Evolutionary conservation across 2,888 invertebrate species (phyloP).

Genomic region (Drosophila antonietae): DNA sequence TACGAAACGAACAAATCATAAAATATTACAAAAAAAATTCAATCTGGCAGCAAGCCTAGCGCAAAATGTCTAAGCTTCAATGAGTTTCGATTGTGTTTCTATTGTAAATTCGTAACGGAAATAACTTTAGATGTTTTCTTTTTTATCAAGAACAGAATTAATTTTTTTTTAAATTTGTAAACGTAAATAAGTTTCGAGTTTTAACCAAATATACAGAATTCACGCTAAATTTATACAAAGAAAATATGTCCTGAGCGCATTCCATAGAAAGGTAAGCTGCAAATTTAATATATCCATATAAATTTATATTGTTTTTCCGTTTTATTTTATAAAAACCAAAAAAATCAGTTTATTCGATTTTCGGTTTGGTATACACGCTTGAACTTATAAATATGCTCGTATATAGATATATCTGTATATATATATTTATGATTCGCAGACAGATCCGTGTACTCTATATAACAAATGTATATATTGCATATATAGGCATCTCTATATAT

Average conservation of each 20-base stretch:
- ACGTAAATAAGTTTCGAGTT: neutral
- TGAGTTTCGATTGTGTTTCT: neutral
- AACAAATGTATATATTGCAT: slow-evolving; percentile 41
- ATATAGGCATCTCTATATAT: slow-evolving; percentile 32
- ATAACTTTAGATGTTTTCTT: neutral
- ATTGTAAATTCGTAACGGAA: neutral
- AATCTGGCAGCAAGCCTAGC: neutral
- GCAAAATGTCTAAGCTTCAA: neutral
- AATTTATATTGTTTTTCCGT: neutral
- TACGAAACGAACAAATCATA: neutral
- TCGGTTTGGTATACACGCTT: slow-evolving; percentile 72
- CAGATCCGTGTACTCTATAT: slow-evolving; percentile 15
- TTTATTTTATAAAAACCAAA: slow-evolving; percentile 35
- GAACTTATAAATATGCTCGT: slow-evolving; percentile 53
- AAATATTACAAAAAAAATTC: neutral
- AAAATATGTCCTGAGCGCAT: neutral
- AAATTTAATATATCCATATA: no score
- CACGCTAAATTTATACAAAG: neutral
- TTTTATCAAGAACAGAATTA: neutral
- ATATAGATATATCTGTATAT: slow-evolving; percentile 9
- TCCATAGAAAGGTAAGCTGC: neutral
- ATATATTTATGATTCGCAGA: slow-evolving; percentile 35
- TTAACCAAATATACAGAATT: neutral
- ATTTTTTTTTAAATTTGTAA: neutral
- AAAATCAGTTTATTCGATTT: slow-evolving; percentile 53